Evolutionary conservation across 2,797 vertebrate species (phyloP).

Genomic region (Scleropages formosus): DNA sequence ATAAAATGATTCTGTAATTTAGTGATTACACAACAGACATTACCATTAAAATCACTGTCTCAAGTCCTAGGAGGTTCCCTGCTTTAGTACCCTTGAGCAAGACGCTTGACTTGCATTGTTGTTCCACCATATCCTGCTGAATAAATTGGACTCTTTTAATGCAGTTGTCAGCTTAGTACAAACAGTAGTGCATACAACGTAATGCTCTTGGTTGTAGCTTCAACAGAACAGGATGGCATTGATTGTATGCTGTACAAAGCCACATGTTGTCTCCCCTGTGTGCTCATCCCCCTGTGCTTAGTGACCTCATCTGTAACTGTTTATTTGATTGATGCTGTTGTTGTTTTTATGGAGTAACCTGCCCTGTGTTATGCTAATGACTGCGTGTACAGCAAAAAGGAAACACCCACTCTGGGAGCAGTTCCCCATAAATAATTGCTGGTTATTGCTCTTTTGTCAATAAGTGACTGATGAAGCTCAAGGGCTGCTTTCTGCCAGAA

Average conservation of each 20-base stretch:
- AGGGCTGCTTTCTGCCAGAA: neutral
- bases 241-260: neutral
- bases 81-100: too few relatives aligned
- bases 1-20: too few relatives aligned
- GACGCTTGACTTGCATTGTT: too few relatives aligned
- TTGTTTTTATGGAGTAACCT: neutral
- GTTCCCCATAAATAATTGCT: neutral
- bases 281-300: neutral
- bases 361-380: slow-evolving; percentile 15
- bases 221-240: neutral
- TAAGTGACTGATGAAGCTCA: slow-evolving; percentile 39
- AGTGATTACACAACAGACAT: too few relatives aligned
- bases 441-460: slow-evolving; percentile 6
- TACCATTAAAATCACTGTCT: too few relatives aligned
- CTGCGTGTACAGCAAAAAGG: neutral
- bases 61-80: too few relatives aligned
- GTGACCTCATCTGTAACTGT: neutral
- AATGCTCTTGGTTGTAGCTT: neutral
- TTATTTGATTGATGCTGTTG: slow-evolving; percentile 10
- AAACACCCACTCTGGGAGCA: neutral
- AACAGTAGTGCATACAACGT: neutral
- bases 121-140: neutral
- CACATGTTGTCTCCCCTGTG: neutral
- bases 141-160: neutral
- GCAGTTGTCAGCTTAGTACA: neutral